Evolutionary conservation across 2,888 invertebrate species (phyloP).

Genomic region (Dermolepida albohirtum): DNA sequence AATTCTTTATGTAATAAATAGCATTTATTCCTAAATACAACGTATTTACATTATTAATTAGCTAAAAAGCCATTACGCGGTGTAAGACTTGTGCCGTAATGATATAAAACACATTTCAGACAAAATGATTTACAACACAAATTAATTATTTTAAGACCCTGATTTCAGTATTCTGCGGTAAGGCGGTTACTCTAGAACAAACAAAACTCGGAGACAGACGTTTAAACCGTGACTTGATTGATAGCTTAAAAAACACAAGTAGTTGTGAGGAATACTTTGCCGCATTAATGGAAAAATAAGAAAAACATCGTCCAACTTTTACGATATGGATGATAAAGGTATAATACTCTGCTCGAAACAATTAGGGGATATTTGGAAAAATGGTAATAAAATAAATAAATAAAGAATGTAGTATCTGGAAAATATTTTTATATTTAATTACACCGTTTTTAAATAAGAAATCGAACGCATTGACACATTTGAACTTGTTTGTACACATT

Average conservation of each 20-base stretch:
- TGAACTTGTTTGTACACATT: no score
- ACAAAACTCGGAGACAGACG: constrained; percentile 22
- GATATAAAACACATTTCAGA: constrained; percentile 31
- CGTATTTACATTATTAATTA: no score
- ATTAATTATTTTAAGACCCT: constrained; percentile 28
- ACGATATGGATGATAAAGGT: no score
- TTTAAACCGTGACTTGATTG: constrained; percentile 25
- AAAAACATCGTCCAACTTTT: background rate
- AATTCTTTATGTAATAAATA: no score
- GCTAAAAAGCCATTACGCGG: background rate
- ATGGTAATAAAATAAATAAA: no score
- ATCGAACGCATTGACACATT: no score
- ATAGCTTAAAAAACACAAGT: constrained; percentile 24
- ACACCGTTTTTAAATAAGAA: no score
- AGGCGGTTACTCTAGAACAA: constrained; percentile 15
- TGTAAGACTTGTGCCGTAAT: background rate
- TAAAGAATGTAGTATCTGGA: no score
- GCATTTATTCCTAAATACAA: no score
- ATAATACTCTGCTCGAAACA: no score
- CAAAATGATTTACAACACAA: constrained; percentile 35
- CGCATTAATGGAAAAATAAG: constrained; percentile 18
- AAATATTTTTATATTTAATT: no score
- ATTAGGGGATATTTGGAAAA: no score
- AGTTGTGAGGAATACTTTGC: constrained; percentile 18
- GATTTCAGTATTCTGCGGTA: constrained; percentile 23